A percentile compares a stretch with the other conserved stretches of the same genome.
These are phyloP conservation scores for Radopholus similis DNA, from an alignment of 1,140 invertebrate genomes.

Conservation along the genomic window DNA sequence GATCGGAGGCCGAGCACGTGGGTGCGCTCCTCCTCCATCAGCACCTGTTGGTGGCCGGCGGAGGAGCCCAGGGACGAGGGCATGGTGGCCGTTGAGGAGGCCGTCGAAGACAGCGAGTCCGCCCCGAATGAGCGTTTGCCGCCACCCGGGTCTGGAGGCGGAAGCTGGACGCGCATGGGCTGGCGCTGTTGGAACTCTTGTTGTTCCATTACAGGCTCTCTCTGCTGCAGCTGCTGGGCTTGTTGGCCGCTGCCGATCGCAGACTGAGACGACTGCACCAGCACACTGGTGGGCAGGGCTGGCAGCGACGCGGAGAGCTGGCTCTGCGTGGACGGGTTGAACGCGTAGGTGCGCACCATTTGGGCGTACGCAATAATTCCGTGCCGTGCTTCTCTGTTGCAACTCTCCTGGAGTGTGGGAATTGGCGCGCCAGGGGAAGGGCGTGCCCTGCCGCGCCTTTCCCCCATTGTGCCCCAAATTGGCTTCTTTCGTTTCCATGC, in stretches of 20 bases:
- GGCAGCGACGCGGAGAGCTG: neutral
- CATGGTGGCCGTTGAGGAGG: too few species aligned
- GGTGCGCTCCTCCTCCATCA: constrained; percentile 8
- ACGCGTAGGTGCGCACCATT: constrained; percentile 22
- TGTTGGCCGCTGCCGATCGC: too few species aligned
- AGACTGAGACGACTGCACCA: neutral
- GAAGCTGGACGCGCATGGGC: neutral
- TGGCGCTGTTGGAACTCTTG: neutral
- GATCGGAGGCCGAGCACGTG: constrained; percentile 9
- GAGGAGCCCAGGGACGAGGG: too few species aligned
- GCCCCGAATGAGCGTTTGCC: neutral
- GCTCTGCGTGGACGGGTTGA: constrained; percentile 7
- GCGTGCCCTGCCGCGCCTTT: too few species aligned
- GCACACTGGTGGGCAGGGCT: neutral
- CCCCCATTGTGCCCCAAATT: too few species aligned
- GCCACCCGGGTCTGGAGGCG: neutral
- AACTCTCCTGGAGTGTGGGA: too few species aligned
- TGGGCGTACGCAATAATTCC: too few species aligned
- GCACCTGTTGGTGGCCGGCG: neutral
- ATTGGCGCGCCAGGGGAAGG: too few species aligned
- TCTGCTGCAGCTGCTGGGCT: too few species aligned
- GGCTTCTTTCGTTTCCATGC: too few species aligned
- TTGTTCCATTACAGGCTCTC: too few species aligned
- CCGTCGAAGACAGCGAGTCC: neutral
- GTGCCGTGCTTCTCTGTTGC: too few species aligned